These are phyloP conservation scores for Sus cebifrons DNA, from an alignment of 2,797 vertebrate species.

Conservation along the genomic window DNA sequence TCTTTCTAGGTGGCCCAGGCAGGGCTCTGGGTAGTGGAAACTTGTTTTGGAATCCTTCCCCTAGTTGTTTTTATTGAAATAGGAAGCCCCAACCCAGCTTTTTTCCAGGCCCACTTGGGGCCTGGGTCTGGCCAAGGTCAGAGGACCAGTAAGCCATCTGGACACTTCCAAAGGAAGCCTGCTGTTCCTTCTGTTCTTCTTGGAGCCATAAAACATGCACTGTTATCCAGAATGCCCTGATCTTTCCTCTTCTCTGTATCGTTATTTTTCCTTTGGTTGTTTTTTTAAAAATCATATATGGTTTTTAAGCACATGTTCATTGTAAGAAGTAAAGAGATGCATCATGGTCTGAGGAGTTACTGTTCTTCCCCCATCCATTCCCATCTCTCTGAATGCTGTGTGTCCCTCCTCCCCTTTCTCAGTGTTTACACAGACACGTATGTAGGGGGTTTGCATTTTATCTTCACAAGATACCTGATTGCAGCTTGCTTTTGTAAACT, in stretches of 20 bases:
- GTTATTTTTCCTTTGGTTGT: constrained; percentile 6
- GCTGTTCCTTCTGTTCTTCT: background rate
- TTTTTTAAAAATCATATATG: background rate
- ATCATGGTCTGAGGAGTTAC: background rate
- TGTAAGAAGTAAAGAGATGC: background rate
- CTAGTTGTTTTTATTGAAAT: background rate
- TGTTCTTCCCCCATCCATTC: background rate
- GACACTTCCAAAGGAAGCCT: background rate
- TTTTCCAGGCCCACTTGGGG: background rate
- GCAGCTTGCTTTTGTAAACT: background rate
- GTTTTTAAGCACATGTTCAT: background rate
- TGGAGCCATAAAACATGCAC: background rate
- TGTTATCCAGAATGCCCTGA: background rate
- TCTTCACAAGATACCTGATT: background rate
- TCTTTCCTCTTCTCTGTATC: background rate
- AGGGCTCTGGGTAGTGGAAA: background rate
- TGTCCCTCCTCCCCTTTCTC: background rate
- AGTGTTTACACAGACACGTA: background rate
- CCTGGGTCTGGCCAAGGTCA: background rate
- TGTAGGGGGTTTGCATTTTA: background rate
- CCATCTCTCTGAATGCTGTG: background rate
- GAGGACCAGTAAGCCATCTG: background rate
- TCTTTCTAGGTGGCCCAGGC: background rate
- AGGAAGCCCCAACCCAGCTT: background rate
- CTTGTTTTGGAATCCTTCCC: background rate